These are phyloP conservation scores for Semaprochilodus insignis DNA, from an alignment of 2,797 vertebrate genomes.

Conservation along the genomic window DNA sequence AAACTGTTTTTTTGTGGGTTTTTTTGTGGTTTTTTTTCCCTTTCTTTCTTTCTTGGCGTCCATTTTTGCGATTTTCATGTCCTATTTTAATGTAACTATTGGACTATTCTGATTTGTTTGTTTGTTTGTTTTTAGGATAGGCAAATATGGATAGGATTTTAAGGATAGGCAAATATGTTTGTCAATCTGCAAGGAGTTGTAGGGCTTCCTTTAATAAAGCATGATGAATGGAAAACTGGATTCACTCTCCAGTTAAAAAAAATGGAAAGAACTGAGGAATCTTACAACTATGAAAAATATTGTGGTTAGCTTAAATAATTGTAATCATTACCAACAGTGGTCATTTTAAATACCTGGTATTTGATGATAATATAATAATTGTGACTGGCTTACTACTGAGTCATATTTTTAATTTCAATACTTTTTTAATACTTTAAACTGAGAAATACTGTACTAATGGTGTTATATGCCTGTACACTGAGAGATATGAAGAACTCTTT, in stretches of 20 bases:
- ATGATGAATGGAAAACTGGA: background rate
- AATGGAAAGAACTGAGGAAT: too few relatives aligned
- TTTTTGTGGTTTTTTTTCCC: background rate
- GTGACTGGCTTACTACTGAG: too few relatives aligned
- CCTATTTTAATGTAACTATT: slow-evolving; percentile 6
- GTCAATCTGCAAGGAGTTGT: background rate
- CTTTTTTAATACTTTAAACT: too few relatives aligned
- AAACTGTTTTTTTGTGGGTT: background rate
- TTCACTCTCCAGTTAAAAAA: background rate
- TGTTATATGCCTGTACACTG: background rate
- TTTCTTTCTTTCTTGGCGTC: background rate
- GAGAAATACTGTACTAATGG: background rate
- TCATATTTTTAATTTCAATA: too few relatives aligned
- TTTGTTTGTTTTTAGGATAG: too few relatives aligned
- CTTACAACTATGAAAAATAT: too few relatives aligned
- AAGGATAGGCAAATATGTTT: background rate
- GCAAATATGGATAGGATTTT: too few relatives aligned
- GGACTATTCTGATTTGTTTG: too few relatives aligned
- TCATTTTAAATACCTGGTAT: too few relatives aligned
- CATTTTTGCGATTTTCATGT: background rate
- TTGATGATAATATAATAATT: too few relatives aligned
- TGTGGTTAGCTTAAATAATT: too few relatives aligned
- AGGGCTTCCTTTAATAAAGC: background rate
- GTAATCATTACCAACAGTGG: too few relatives aligned
- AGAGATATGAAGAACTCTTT: background rate